Conservation (phyloP, 37 sponge, comb jelly and placozoan genomes). For the Crambe crambe region DNA sequence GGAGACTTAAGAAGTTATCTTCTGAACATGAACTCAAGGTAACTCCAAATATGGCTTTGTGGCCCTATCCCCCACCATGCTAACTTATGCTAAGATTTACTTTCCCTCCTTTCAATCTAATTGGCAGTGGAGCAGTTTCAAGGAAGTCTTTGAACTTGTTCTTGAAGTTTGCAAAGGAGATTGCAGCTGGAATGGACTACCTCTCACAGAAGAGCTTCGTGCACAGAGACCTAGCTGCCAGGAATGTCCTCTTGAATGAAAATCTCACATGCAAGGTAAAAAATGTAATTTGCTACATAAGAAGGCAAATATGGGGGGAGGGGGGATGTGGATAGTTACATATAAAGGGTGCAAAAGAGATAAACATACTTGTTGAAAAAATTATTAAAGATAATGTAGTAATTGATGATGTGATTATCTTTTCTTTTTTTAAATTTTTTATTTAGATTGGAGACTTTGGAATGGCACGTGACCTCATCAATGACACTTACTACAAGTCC, state of each 20-base stretch:
- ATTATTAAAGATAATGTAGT: no score
- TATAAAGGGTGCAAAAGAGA: no score
- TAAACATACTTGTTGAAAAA: no score
- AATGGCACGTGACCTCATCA: conserved; percentile 54
- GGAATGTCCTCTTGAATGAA: conserved; percentile 46
- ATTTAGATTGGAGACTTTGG: conserved; percentile 73
- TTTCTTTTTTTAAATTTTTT: not conserved
- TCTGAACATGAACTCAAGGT: conserved; percentile 24
- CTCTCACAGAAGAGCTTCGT: conserved; percentile 49
- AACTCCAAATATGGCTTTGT: no score
- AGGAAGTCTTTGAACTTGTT: no score
- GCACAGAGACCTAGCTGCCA: conserved; percentile 62
- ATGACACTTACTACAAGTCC: conserved; percentile 43
- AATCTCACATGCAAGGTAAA: conserved; percentile 58
- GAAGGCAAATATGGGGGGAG: no score
- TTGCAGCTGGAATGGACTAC: conserved; percentile 60
- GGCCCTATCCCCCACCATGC: no score
- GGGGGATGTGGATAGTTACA: no score
- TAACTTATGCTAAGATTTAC: no score
- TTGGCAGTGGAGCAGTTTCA: not conserved
- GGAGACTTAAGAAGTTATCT: conserved; percentile 47
- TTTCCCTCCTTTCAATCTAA: no score
- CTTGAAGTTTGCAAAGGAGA: conserved; percentile 50
- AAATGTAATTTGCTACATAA: not conserved
- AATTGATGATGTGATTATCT: no score